Conservation (phyloP, 2,113 vertebrate genomes). For the Oenanthe melanoleuca region DNA sequence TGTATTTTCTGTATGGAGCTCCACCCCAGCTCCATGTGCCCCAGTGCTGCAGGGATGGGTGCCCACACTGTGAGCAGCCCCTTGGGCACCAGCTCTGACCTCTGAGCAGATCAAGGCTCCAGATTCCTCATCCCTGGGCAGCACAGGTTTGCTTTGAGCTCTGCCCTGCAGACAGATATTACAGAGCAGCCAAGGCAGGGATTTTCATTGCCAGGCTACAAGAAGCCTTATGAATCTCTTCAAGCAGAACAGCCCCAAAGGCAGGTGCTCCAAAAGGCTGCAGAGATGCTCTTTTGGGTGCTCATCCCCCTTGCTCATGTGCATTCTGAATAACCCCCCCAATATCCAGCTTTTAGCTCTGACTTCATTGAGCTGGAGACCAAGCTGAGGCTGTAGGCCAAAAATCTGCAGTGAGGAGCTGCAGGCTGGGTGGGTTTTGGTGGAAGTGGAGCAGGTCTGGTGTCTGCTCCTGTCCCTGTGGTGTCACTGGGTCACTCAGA, state of each 20-base stretch:
- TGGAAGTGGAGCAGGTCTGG: fast-evolving
- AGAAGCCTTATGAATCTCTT: not conserved
- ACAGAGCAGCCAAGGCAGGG: not conserved
- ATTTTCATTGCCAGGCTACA: not conserved
- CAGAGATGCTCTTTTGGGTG: not conserved
- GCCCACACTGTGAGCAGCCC: fast-evolving
- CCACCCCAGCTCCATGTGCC: fast-evolving
- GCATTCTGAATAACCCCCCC: not conserved
- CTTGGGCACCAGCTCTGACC: not conserved
- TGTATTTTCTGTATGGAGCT: not conserved
- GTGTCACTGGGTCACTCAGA: fast-evolving
- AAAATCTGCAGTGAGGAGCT: not conserved
- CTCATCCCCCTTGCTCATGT: fast-evolving
- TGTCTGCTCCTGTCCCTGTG: fast-evolving
- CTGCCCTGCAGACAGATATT: fast-evolving
- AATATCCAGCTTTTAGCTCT: not conserved
- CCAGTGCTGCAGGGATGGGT: not conserved
- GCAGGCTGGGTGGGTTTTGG: not conserved
- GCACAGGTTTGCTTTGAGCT: not conserved
- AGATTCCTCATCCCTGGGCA: not conserved
- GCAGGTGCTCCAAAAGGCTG: not conserved
- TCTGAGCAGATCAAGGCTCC: not conserved
- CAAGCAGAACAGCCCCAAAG: not conserved
- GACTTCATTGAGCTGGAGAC: not conserved
- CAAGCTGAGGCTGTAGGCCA: not conserved